Base-by-base conservation (phyloP, 2,888 invertebrate species). In the Torymus aiolomorphi region DNA sequence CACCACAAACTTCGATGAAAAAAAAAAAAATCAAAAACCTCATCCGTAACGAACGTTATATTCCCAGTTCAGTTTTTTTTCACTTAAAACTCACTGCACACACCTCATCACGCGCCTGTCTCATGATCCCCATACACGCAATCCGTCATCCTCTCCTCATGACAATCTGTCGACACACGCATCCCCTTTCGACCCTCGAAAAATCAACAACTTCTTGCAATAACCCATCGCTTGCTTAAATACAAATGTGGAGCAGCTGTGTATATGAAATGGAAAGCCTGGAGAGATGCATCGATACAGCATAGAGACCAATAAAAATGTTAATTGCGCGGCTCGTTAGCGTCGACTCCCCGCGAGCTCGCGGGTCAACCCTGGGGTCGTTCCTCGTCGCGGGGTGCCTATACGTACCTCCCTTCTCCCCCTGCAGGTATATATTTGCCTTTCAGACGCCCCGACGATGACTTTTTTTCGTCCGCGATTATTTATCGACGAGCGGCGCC, bases 241-340 rank as follows among this genome's bases (percentile, higher is more conserved):
- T 12, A 10, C 16, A 54, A 11, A 56, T 20, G 16, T 16, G 52
- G 65, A 69, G 57, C 69, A 69, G 56, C 31, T n/a, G 66, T 49
- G n/a, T 61, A 16, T 13, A 42, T 31, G 20, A 54, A 24, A 5
- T 31, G n/a, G n/a, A 18, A 70, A 12, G 18, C 49, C 13, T 2
- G 0, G 57, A 65, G 14, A 79, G 70, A 78, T 20, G 76, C 14
- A 82, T 80, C 80, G 80, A 73, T 69, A 75, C 69, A 82, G 67
- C 74, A 76, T 69, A 65, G 78, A n/a, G 18, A 61, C 87, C 88
- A 87, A 89, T 89, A 90, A 89, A 90, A 90, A 90, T 89, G 88
- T 90, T 90, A 89, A 90, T 90, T 88, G 88, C 87, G 82, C 84
- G 84, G 88, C 89, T 90, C 90, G 90, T 90, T 90, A 90, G 88